Evolutionary conservation across 2,888 invertebrate genomes (phyloP), one percentile per base, ranked within the genome.

Genomic region (Eristalinus sepulchralis): DNA sequence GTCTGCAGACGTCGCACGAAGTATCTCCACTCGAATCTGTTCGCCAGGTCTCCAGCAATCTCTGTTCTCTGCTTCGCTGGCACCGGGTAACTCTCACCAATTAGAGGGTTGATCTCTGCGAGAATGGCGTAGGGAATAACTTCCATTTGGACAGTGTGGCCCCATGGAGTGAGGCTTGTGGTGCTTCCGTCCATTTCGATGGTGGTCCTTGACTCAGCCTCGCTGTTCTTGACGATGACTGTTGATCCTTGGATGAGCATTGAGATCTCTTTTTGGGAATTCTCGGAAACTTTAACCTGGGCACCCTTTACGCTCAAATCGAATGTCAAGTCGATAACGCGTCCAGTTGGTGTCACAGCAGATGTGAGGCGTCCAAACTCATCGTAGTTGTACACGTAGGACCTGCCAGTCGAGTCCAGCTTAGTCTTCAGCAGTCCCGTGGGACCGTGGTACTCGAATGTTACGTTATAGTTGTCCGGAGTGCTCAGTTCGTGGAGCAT

Each of bases 11-110:
- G 95, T 66, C 97, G 94, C 80, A 98, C 94, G 93, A 98, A 98
- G 93, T 98, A 98, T 55, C 98, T 94, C 98, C 98, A 99, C 93
- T 99, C 98, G 90, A 98, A 97, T 88, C 98, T 94, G 90, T 98
- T 98, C 0, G 97, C 97, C 73, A 98, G 92, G 90, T 98, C 98
- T 0, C 97, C 97, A 27, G 97, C 97, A 17, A 98, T 96, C 93
- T 97, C 97, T 0, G 97, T 97, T 81, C 96, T 95, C 91, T 98
- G 97, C 90, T 97, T 97, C 0, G 97, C 97, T 0, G 98, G 97
- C 0, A 98, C 97, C 0, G 97, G 98, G 90, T 97, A 97, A 89
- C 97, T 97, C 92, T 98, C 97, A 0, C 96, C 97, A n/a, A 98
- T 92, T 1, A 97, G 94, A 0, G 97, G 97, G 90, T 97, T 97